These are phyloP conservation scores for Anoplolepis gracilipes DNA, from an alignment of 1,140 invertebrate genomes.

Conservation along the genomic window DNA sequence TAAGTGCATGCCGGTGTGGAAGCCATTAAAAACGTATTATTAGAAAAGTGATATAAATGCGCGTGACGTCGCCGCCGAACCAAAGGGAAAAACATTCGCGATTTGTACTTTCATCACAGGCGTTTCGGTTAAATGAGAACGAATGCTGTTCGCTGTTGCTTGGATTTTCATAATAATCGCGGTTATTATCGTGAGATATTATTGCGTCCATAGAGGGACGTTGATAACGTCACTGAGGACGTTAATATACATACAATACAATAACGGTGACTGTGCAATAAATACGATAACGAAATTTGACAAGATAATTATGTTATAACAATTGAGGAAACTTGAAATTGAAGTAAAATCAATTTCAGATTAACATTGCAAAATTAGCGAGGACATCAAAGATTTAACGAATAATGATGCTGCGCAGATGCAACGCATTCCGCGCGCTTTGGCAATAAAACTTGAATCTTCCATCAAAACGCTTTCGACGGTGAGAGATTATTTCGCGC, in stretches of 20 bases:
- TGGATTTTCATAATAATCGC: background rate
- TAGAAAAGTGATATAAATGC: conserved; percentile 67
- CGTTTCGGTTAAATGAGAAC: background rate
- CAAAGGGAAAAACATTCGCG: conserved; percentile 14
- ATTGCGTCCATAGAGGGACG: background rate
- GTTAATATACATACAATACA: background rate
- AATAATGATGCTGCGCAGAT: background rate
- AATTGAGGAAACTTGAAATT: background rate
- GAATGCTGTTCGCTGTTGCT: background rate
- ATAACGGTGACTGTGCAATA: background rate
- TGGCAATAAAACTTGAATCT: background rate
- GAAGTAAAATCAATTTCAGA: background rate
- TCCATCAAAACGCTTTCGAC: background rate
- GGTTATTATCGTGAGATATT: background rate
- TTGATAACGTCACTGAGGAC: background rate
- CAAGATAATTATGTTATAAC: background rate
- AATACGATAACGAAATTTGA: background rate
- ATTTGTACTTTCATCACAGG: background rate
- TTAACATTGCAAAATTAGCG: background rate
- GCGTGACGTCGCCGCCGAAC: conserved; percentile 31
- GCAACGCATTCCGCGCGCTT: background rate
- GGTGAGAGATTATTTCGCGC: conserved; percentile 25
- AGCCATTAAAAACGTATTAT: conserved; percentile 72
- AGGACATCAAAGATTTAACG: background rate
- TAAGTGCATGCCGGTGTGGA: conserved; percentile 64